Conservation (phyloP, 2,113 vertebrate species). For the Odontesthes bonariensis region DNA sequence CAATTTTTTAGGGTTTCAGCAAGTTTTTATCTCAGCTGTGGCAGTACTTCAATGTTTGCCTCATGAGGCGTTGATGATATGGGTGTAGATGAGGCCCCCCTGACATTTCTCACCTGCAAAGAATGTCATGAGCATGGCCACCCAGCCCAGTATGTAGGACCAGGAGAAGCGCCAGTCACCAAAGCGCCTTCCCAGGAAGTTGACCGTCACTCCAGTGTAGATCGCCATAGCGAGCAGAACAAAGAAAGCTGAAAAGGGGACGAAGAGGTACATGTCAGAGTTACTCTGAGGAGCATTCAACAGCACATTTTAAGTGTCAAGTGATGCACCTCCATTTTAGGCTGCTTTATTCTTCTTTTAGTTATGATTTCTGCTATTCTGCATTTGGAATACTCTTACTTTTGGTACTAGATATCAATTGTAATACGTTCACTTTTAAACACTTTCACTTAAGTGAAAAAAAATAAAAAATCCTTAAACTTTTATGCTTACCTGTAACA, state of each 20-base stretch:
- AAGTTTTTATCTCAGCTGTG: too few species aligned
- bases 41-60: too few species aligned
- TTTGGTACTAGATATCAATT: not conserved
- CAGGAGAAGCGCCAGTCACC: conserved; percentile 92
- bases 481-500: too few species aligned
- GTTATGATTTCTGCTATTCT: too few species aligned
- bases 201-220: conserved; percentile 89
- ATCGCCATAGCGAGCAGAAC: conserved; percentile 87
- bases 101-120: conserved; percentile 84
- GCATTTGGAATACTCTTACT: not conserved
- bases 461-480: too few species aligned
- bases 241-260: conserved; percentile 80
- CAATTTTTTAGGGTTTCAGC: too few species aligned
- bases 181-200: conserved; percentile 88
- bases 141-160: conserved; percentile 92
- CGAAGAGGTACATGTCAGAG: not conserved
- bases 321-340: too few species aligned
- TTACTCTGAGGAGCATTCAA: not conserved
- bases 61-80: too few species aligned
- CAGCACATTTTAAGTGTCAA: too few species aligned
- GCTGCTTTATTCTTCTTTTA: too few species aligned
- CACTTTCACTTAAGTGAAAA: not conserved
- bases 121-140: conserved; percentile 90
- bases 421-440: not conserved
- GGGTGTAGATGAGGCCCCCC: not conserved